Evolutionary conservation across 2,113 vertebrate genomes (phyloP).

Genomic region (Phrynocephalus versicolor): DNA sequence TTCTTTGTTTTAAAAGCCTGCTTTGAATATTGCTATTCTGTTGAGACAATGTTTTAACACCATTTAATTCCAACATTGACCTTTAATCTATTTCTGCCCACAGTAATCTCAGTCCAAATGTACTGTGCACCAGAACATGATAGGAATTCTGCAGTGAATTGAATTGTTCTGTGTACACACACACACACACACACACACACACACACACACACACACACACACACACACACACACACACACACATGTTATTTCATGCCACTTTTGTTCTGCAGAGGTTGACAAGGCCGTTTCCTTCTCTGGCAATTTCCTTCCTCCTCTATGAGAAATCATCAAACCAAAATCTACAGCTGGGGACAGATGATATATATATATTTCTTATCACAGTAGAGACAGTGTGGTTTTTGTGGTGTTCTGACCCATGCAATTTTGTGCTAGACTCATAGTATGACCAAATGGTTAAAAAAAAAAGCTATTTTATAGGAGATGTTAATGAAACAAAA

Average conservation of each 20-base stretch:
- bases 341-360: not conserved
- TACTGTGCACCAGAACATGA: not conserved
- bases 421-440: too few relatives aligned
- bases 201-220: not conserved
- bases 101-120: too few relatives aligned
- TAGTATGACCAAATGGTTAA: not conserved
- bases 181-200: not conserved
- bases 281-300: not conserved
- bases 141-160: not conserved
- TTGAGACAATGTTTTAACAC: too few relatives aligned
- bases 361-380: not conserved
- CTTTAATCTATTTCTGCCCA: too few relatives aligned
- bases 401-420: not conserved
- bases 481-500: too few relatives aligned
- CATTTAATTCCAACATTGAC: too few relatives aligned
- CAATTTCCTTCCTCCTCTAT: conserved; percentile 20
- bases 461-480: not conserved
- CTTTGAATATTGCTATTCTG: too few relatives aligned
- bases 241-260: not conserved
- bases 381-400: not conserved
- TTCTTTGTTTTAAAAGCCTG: too few relatives aligned
- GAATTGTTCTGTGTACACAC: not conserved
- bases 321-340: not conserved
- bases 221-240: not conserved
- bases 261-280: conserved; percentile 5